phyloP scores from a whole-genome alignment of 2,113 vertebrate species.

The Dendrocopos noguchii region DNA sequence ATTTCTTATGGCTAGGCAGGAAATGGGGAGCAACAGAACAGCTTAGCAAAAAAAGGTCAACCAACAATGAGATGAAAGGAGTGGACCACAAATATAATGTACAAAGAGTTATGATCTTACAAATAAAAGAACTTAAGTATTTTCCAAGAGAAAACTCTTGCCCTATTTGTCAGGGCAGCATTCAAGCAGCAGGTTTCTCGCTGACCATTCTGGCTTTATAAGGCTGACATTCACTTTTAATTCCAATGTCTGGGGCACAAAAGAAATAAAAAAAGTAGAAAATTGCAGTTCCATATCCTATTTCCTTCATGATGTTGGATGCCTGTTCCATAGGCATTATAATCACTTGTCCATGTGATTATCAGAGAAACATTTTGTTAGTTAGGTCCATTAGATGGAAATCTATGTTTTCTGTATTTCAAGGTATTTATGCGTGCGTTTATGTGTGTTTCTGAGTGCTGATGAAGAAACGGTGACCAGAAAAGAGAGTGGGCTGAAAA shows the following conservation, averaged over 20 bases:
- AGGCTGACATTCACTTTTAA: neutral
- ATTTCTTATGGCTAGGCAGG: neutral
- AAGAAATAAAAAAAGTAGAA: neutral
- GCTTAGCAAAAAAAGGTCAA: neutral
- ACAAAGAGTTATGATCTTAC: neutral
- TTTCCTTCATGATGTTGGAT: neutral
- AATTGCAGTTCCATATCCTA: neutral
- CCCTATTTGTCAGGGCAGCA: neutral
- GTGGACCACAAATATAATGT: neutral
- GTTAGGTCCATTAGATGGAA: neutral
- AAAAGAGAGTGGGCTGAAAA: neutral
- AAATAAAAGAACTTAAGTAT: neutral
- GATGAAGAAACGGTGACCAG: neutral
- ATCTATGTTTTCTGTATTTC: neutral
- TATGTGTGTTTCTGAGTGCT: neutral
- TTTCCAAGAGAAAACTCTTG: neutral
- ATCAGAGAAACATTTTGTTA: neutral
- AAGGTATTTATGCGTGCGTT: neutral
- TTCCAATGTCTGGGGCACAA: neutral
- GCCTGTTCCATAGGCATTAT: neutral
- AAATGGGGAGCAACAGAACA: neutral
- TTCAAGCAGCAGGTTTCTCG: neutral
- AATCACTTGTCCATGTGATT: neutral
- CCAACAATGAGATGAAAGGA: neutral
- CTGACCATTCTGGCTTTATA: neutral